Conservation (phyloP, 1,140 invertebrate species). For the Drosophila lacertosa region DNA sequence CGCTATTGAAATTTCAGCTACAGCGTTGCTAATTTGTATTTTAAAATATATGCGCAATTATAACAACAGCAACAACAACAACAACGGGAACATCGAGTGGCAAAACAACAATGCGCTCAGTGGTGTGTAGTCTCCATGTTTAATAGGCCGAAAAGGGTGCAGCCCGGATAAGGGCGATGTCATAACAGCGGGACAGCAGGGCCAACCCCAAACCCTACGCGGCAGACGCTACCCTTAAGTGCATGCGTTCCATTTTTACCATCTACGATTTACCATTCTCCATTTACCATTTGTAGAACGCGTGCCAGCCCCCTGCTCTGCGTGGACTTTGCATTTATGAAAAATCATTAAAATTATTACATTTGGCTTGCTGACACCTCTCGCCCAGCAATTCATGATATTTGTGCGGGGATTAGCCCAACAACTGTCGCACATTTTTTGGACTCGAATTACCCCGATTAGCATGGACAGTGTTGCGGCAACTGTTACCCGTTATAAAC, state of each 20-base stretch:
- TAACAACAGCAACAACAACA: slow-evolving; percentile 51
- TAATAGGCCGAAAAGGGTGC: slow-evolving; percentile 72
- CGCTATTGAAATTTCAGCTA: slow-evolving; percentile 76
- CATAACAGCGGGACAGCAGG: slow-evolving; percentile 51
- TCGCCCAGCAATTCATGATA: slow-evolving; percentile 66
- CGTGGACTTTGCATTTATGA: slow-evolving; percentile 70
- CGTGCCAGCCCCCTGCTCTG: slow-evolving; percentile 20
- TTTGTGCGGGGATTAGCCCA: slow-evolving; percentile 77
- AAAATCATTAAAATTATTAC: slow-evolving; percentile 83
- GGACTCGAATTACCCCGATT: slow-evolving; percentile 77
- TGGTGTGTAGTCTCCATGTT: slow-evolving; percentile 76
- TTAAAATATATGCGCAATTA: slow-evolving; percentile 83
- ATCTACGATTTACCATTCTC: slow-evolving; percentile 26
- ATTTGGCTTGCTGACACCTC: slow-evolving; percentile 80
- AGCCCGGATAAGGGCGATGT: slow-evolving; percentile 54
- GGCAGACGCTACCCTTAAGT: slow-evolving; percentile 65
- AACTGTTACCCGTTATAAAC: slow-evolving; percentile 2
- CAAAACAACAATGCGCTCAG: slow-evolving; percentile 60
- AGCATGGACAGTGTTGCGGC: slow-evolving; percentile 41
- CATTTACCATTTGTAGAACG: slow-evolving; percentile 20
- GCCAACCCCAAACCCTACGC: slow-evolving; percentile 1
- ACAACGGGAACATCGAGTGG: slow-evolving; percentile 12
- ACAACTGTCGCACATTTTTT: slow-evolving; percentile 78
- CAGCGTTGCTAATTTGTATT: slow-evolving; percentile 83
- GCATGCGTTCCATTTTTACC: slow-evolving; percentile 32